Percentiles rank a stretch among this genome's conserved stretches.
phyloP scores from a whole-genome alignment of 2,113 vertebrate species.

The Sisor rabdophorus region DNA sequence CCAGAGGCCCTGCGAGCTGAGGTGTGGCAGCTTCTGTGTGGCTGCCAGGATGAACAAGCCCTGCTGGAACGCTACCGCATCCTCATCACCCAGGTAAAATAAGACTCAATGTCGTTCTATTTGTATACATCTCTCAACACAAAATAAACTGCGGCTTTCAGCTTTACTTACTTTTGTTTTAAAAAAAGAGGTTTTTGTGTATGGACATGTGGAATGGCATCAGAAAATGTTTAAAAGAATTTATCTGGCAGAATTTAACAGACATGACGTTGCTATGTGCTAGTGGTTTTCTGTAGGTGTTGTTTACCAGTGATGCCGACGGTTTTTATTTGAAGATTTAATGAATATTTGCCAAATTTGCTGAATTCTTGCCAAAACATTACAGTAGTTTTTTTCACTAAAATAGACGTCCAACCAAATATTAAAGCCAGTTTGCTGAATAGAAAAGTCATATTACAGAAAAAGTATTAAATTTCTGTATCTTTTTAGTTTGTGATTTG shows the following conservation, averaged over 20 bases:
- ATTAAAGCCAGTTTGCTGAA: neutral
- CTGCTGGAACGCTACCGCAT: constrained; percentile 90
- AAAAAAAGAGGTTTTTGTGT: neutral
- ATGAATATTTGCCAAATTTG: too few species aligned
- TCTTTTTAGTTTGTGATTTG: neutral
- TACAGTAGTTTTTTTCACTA: neutral
- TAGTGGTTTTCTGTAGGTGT: neutral
- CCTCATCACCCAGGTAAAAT: constrained; percentile 92
- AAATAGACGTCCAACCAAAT: neutral
- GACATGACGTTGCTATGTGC: too few species aligned
- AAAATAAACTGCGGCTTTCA: neutral
- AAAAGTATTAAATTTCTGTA: neutral
- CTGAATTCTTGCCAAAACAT: neutral
- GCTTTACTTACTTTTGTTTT: neutral
- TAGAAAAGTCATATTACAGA: neutral
- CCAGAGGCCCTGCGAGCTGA: constrained; percentile 94
- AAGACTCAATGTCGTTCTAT: neutral
- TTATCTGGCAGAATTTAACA: neutral
- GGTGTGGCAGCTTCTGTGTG: constrained; percentile 93
- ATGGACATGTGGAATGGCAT: neutral
- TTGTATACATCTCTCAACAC: neutral
- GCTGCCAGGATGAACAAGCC: constrained; percentile 87
- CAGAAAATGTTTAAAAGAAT: neutral
- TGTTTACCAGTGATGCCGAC: neutral
- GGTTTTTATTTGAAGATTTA: neutral